Evolutionary conservation across 2,888 invertebrate genomes (phyloP).

Genomic region (Entomobrya multifasciata): DNA sequence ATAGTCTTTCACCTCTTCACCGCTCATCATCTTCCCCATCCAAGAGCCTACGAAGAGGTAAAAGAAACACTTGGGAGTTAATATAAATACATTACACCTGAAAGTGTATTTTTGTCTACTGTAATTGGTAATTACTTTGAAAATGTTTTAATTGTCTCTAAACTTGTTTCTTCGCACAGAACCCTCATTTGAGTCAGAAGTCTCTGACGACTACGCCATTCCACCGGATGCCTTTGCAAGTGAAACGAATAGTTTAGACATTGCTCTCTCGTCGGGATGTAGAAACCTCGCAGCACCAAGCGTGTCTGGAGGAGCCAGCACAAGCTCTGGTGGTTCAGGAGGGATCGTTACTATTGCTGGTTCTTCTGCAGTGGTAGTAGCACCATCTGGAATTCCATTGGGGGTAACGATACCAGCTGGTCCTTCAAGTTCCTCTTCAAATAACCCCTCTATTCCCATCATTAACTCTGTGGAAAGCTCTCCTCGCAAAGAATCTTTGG

Average conservation of each 20-base stretch:
- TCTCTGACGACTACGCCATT: constrained; percentile 97
- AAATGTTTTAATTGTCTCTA: constrained; percentile 2
- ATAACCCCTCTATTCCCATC: constrained; percentile 80
- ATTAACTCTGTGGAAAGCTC: constrained; percentile 80
- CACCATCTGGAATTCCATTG: constrained; percentile 66
- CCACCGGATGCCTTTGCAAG: constrained; percentile 95
- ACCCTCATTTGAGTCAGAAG: constrained; percentile 92
- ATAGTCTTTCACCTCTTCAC: constrained; percentile 80
- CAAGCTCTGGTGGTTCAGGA: constrained; percentile 56
- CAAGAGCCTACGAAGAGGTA: constrained; percentile 80
- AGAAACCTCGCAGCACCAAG: constrained; percentile 71
- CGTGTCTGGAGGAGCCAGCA: constrained; percentile 61
- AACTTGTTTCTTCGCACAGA: constrained; percentile 77
- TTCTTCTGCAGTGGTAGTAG: constrained; percentile 68
- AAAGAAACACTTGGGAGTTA: constrained; percentile 58
- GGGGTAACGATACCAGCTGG: constrained; percentile 79
- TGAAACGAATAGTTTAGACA: constrained; percentile 86
- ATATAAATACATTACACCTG: neutral
- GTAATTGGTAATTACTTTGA: constrained; percentile 19
- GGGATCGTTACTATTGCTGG: constrained; percentile 50
- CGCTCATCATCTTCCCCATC: constrained; percentile 80
- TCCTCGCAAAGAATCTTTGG: constrained; percentile 89
- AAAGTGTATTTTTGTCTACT: constrained; percentile 12
- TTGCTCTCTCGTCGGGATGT: constrained; percentile 80
- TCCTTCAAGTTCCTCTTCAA: constrained; percentile 79